A percentile compares a stretch with the other conserved stretches of the same genome.
phyloP scores from a whole-genome alignment of 2,888 invertebrate species.

The Scaptomyza tumidula region DNA sequence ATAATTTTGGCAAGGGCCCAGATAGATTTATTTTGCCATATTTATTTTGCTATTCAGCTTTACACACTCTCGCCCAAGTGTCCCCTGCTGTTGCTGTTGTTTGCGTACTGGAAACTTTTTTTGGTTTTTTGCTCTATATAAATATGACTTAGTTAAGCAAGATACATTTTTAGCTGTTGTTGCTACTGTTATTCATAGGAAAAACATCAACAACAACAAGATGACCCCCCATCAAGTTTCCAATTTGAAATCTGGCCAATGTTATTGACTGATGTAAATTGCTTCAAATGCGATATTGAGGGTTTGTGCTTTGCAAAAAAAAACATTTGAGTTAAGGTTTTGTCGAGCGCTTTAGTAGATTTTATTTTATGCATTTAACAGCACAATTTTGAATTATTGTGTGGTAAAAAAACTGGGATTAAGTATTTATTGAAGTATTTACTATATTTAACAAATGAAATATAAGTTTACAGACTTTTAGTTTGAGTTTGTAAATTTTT shows the following conservation, averaged over 20 bases:
- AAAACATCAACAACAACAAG: background rate
- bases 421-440: too few species aligned
- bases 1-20: constrained; percentile 62
- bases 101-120: constrained; percentile 18
- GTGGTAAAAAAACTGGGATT: too few species aligned
- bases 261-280: background rate
- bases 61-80: constrained; percentile 19
- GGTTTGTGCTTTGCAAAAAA: too few species aligned
- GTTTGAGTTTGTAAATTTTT: too few species aligned
- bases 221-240: constrained; percentile 14
- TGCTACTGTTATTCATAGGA: background rate
- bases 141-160: constrained; percentile 12
- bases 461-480: too few species aligned
- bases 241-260: background rate
- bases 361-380: too few species aligned
- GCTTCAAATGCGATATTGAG: too few species aligned
- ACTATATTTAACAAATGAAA: too few species aligned
- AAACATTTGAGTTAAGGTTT: too few species aligned
- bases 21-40: constrained; percentile 21
- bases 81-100: constrained; percentile 30
- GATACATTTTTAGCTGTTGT: background rate
- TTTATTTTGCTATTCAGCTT: constrained; percentile 6
- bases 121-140: background rate
- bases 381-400: too few species aligned
- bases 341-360: too few species aligned